Percentiles rank a stretch among this genome's conserved stretches.
Conservation (phyloP, 2,797 vertebrate genomes). For the Acanthopagrus latus region DNA sequence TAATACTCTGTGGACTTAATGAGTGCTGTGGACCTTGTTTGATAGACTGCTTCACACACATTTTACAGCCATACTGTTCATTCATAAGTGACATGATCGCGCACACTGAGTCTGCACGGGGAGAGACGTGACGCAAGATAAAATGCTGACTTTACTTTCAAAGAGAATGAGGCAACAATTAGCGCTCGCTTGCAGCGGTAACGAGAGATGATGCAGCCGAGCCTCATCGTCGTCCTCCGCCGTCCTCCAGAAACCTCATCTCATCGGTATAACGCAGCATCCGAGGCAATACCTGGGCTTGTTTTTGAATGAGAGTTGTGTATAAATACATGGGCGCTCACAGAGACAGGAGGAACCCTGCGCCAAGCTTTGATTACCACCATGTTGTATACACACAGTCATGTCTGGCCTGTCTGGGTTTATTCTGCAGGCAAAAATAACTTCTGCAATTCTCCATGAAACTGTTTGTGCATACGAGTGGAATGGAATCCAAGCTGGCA, state of each 20-base stretch:
- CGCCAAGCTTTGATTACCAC: constrained; percentile 1
- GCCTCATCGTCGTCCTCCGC: constrained; percentile 7
- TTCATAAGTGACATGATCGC: not conserved
- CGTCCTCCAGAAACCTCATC: not conserved
- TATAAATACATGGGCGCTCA: not conserved
- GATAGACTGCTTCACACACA: constrained; percentile 30
- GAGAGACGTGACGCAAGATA: constrained; percentile 54
- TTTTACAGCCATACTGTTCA: constrained; percentile 9
- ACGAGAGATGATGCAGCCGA: constrained; percentile 33
- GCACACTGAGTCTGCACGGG: constrained; percentile 1
- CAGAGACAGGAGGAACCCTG: not conserved
- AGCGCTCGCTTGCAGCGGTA: constrained; percentile 37
- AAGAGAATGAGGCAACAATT: constrained; percentile 65
- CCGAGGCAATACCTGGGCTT: not conserved
- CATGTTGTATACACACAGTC: not conserved
- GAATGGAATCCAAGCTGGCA: constrained; percentile 7
- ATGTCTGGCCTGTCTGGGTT: constrained; percentile 9
- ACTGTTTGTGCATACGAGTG: constrained; percentile 6
- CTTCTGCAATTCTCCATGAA: constrained; percentile 2
- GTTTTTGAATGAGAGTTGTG: not conserved
- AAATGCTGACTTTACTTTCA: constrained; percentile 69
- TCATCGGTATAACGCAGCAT: not conserved
- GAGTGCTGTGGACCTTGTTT: constrained; percentile 54
- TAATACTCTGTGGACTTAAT: constrained; percentile 66
- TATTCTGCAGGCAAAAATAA: constrained; percentile 17